These are phyloP conservation scores for Hirtodrosophila cameraria DNA, from an alignment of 2,888 invertebrate species.

Conservation along the genomic window DNA sequence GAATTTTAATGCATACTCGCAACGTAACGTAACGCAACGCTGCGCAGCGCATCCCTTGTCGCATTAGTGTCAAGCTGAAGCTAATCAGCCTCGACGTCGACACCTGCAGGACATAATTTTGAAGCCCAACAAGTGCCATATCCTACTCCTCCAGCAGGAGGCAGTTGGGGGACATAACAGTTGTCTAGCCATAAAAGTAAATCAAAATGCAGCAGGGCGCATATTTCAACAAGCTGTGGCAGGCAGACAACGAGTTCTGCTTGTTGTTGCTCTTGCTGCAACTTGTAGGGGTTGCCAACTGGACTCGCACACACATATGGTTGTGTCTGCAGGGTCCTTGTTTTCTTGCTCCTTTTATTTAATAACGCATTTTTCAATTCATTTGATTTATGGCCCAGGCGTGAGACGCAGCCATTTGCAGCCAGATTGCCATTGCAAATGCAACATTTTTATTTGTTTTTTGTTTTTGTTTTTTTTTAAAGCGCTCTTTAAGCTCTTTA, in stretches of 20 bases:
- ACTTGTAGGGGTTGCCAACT: slow-evolving; percentile 16
- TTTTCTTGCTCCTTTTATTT: slow-evolving; percentile 53
- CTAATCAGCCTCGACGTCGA: slow-evolving; percentile 69
- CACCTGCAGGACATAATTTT: slow-evolving; percentile 73
- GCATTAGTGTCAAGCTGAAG: slow-evolving; percentile 67
- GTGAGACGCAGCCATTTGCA: slow-evolving; percentile 57
- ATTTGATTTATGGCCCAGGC: slow-evolving; percentile 69
- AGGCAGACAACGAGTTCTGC: slow-evolving; percentile 21
- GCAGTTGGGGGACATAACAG: slow-evolving; percentile 24
- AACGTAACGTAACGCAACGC: not conserved
- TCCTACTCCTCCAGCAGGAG: too few relatives aligned
- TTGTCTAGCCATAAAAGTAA: slow-evolving; percentile 73
- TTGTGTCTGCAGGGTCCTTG: slow-evolving; percentile 30
- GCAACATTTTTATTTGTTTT: slow-evolving; percentile 1
- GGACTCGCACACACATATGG: slow-evolving; percentile 30
- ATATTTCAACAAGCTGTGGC: slow-evolving; percentile 46
- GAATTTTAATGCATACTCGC: slow-evolving; percentile 66
- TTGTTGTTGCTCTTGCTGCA: slow-evolving; percentile 21
- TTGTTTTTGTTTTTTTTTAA: slow-evolving; percentile 29
- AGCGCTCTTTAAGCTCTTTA: slow-evolving; percentile 22
- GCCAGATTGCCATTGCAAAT: slow-evolving; percentile 23
- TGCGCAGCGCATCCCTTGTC: slow-evolving; percentile 22
- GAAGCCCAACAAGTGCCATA: slow-evolving; percentile 68
- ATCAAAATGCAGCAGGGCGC: slow-evolving; percentile 70
- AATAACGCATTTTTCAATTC: slow-evolving; percentile 76